A percentile compares a stretch with the other conserved stretches of the same genome.
Conservation (phyloP, 1,140 invertebrate species). For the Antheraea mylitta region DNA sequence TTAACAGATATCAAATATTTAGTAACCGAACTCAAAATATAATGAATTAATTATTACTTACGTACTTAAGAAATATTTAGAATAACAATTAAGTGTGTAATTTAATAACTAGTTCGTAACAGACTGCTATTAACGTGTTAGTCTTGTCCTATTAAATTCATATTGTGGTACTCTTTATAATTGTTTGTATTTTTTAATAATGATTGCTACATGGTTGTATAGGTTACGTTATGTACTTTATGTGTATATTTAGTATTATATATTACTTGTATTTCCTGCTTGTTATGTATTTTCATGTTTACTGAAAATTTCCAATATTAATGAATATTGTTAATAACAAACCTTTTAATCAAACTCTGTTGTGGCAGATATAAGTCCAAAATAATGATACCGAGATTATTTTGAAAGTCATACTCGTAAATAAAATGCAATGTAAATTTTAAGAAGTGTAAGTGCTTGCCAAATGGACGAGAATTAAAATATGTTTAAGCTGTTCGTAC, state of each 20-base stretch:
- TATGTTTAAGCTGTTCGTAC: too few relatives aligned
- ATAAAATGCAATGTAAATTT: too few relatives aligned
- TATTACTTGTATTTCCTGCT: background rate
- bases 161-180: too few relatives aligned
- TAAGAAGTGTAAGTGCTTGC: too few relatives aligned
- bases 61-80: background rate
- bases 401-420: too few relatives aligned
- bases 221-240: background rate
- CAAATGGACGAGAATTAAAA: too few relatives aligned
- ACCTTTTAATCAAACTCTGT: too few relatives aligned
- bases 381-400: too few relatives aligned
- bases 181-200: background rate
- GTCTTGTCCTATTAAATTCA: too few relatives aligned
- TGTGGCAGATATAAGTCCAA: too few relatives aligned
- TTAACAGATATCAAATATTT: background rate
- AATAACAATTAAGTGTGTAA: background rate
- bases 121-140: too few relatives aligned
- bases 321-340: background rate
- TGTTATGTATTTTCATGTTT: background rate
- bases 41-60: background rate
- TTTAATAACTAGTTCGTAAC: background rate
- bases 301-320: background rate
- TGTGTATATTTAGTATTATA: background rate
- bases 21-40: background rate
- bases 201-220: background rate